Percentiles rank a stretch among this genome's conserved stretches.
Conservation (phyloP, 2,888 invertebrate species). For the Conchocele bisecta region DNA sequence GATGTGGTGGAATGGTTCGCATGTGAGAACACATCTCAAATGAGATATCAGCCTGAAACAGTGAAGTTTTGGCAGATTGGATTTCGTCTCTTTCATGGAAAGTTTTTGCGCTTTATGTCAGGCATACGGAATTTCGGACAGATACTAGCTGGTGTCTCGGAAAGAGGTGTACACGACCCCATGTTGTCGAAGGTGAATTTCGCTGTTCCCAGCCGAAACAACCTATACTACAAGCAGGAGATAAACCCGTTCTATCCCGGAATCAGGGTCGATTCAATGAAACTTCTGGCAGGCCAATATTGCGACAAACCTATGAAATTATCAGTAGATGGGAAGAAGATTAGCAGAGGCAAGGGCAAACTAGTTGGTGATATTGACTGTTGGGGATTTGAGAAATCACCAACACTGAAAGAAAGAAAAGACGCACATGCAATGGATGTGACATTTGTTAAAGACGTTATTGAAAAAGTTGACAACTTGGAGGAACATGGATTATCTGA, state of each 20-base stretch:
- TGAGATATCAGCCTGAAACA: slow-evolving; percentile 10
- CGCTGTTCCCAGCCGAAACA: slow-evolving; percentile 7
- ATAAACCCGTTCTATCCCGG: slow-evolving; percentile 1
- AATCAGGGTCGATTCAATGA: neutral
- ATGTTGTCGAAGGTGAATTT: slow-evolving; percentile 5
- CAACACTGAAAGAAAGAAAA: slow-evolving; percentile 4
- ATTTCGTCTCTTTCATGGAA: slow-evolving; percentile 9
- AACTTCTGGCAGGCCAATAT: neutral
- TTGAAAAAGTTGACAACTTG: neutral
- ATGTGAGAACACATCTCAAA: neutral
- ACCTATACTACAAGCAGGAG: neutral
- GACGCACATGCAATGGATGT: neutral
- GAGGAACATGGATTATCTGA: neutral
- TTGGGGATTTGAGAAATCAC: slow-evolving; percentile 14
- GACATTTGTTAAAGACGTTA: neutral
- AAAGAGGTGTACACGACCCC: neutral
- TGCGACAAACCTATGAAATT: slow-evolving; percentile 1
- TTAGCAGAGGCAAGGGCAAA: slow-evolving; percentile 11
- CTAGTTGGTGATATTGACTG: slow-evolving; percentile 25
- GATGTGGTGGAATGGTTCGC: slow-evolving; percentile 19
- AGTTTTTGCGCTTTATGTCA: slow-evolving; percentile 9
- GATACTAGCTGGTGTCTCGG: neutral
- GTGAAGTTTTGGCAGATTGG: slow-evolving; percentile 17
- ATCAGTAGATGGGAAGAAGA: slow-evolving; percentile 15
- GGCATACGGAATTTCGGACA: slow-evolving; percentile 16